These are phyloP conservation scores for Heliconius hewitsoni DNA, from an alignment of 1,140 invertebrate species.

Conservation along the genomic window DNA sequence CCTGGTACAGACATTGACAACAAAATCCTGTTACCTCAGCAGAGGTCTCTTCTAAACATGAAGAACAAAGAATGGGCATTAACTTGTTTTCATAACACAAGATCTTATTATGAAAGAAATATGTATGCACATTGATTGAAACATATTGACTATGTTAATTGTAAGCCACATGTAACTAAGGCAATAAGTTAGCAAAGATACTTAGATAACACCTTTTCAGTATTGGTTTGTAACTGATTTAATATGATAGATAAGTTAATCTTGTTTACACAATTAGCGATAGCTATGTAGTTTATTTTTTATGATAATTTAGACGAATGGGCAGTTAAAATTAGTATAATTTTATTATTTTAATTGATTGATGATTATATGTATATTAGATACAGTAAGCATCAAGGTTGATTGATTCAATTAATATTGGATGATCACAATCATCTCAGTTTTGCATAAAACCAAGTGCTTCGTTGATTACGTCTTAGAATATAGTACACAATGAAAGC, in stretches of 20 bases:
- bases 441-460: conserved; percentile 41
- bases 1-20: conserved; percentile 80
- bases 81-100: conserved; percentile 42
- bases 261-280: conserved; percentile 73
- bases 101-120: conserved; percentile 49
- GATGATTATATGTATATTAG: conserved; percentile 32
- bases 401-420: neutral
- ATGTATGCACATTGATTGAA: conserved; percentile 30
- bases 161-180: conserved; percentile 60
- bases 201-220: conserved; percentile 75
- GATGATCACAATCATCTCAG: conserved; percentile 34
- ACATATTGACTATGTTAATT: conserved; percentile 36
- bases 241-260: conserved; percentile 67
- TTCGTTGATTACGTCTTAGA: conserved; percentile 26
- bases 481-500: neutral
- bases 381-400: conserved; percentile 10
- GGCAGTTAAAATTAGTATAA: conserved; percentile 35
- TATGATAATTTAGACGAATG: conserved; percentile 43
- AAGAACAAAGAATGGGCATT: conserved; percentile 39
- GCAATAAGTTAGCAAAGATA: conserved; percentile 74
- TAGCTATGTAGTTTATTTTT: conserved; percentile 72
- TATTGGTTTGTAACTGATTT: conserved; percentile 74
- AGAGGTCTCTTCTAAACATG: conserved; percentile 38
- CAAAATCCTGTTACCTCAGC: conserved; percentile 33
- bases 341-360: conserved; percentile 33